phyloP scores from a whole-genome alignment of 1,140 invertebrate genomes.

The Wasmannia auropunctata region DNA sequence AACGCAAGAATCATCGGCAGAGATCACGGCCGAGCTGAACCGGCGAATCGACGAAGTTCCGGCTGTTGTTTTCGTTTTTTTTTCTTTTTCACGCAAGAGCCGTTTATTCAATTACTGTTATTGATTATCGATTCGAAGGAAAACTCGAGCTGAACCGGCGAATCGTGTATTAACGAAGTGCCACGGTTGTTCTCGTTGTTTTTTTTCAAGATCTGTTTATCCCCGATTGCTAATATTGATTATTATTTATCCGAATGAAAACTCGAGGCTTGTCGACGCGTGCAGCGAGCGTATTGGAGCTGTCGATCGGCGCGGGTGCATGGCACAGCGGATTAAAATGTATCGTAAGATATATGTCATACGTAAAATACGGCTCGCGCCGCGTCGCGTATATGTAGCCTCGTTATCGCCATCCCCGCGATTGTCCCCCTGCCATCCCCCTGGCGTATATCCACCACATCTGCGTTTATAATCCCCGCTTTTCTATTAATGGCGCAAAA shows the following conservation, averaged over 20 bases:
- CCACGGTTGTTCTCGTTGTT: too few relatives aligned
- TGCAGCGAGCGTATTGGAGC: not conserved
- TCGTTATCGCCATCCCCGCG: not conserved
- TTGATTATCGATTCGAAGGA: too few relatives aligned
- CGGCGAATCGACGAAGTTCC: not conserved
- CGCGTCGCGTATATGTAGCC: not conserved
- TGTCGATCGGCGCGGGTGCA: not conserved
- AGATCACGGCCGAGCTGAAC: not conserved
- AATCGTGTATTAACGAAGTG: too few relatives aligned
- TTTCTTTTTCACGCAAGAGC: too few relatives aligned
- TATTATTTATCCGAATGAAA: not conserved
- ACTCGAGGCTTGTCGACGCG: not conserved
- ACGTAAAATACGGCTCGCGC: not conserved
- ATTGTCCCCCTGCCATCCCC: too few relatives aligned
- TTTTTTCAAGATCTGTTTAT: not conserved
- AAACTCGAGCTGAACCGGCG: too few relatives aligned
- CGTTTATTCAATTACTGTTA: too few relatives aligned
- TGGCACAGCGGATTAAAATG: not conserved
- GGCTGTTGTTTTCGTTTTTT: not conserved
- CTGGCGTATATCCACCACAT: too few relatives aligned
- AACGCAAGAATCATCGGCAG: not conserved
- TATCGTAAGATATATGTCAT: not conserved
- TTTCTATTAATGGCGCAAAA: constrained; percentile 35
- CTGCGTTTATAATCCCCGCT: not conserved
- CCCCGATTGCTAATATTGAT: not conserved